Conservation (phyloP, 2,888 invertebrate genomes). For the Lathronympha strigana region DNA sequence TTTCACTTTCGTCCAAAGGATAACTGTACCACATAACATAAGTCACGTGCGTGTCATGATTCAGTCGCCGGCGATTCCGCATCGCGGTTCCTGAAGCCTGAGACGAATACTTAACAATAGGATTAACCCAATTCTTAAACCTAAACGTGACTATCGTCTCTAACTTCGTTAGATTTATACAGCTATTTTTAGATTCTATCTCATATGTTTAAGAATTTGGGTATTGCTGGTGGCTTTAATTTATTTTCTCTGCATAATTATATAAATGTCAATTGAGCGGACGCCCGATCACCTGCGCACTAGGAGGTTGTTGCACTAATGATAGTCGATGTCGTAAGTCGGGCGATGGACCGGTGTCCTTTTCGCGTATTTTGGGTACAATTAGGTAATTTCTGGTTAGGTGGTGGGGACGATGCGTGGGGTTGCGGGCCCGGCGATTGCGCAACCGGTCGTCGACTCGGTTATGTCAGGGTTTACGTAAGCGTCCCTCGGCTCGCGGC, state of each 20-base stretch:
- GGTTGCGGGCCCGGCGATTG: constrained; percentile 79
- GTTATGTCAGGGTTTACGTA: constrained; percentile 83
- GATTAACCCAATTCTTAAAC: constrained; percentile 24
- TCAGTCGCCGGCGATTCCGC: constrained; percentile 53
- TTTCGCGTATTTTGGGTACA: constrained; percentile 78
- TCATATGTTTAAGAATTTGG: not conserved
- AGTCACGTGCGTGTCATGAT: constrained; percentile 72
- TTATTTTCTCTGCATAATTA: constrained; percentile 33
- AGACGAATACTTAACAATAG: constrained; percentile 59
- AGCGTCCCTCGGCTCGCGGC: constrained; percentile 77
- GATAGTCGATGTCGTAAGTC: constrained; percentile 73
- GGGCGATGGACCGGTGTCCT: constrained; percentile 74
- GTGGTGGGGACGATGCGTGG: constrained; percentile 70
- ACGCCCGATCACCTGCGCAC: constrained; percentile 58
- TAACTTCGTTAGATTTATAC: not conserved
- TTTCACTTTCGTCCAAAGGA: constrained; percentile 84
- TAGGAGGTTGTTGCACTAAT: constrained; percentile 77
- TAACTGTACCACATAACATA: constrained; percentile 80
- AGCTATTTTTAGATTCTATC: not conserved
- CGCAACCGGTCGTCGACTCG: constrained; percentile 84
- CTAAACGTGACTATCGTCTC: not conserved
- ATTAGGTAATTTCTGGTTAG: constrained; percentile 75
- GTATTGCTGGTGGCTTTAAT: not conserved
- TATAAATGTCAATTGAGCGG: constrained; percentile 57
- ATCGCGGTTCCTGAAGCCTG: constrained; percentile 62